phyloP scores from a whole-genome alignment of 2,888 invertebrate genomes.

The Acholoe squamosa region DNA sequence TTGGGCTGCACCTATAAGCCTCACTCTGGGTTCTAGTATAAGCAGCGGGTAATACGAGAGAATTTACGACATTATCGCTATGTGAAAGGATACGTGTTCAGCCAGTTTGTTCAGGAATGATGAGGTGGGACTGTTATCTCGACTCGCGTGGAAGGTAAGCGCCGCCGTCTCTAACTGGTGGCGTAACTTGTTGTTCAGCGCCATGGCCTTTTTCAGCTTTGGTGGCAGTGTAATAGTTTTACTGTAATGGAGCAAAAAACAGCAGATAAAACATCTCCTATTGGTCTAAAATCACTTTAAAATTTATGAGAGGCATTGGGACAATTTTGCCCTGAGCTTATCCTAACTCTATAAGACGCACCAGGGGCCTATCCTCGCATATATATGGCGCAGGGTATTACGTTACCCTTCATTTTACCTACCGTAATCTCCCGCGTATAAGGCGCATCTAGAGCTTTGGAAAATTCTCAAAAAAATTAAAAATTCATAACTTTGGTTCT shows the following conservation, averaged over 20 bases:
- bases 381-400: background rate
- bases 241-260: background rate
- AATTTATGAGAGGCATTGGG: background rate
- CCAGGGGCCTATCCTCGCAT: too few relatives aligned
- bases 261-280: background rate
- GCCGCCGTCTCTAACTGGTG: slow-evolving; percentile 15
- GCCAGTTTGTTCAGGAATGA: slow-evolving; percentile 22
- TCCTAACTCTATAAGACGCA: too few relatives aligned
- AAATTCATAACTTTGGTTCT: background rate
- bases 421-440: too few relatives aligned
- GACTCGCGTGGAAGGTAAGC: slow-evolving; percentile 11
- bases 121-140: background rate
- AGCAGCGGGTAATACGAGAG: too few relatives aligned
- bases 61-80: too few relatives aligned
- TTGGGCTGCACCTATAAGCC: too few relatives aligned
- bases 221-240: background rate
- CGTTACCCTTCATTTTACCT: background rate
- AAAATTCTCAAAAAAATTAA: background rate
- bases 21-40: too few relatives aligned
- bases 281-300: background rate
- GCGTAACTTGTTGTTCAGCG: slow-evolving; percentile 17
- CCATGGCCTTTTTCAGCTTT: background rate
- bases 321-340: background rate
- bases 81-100: slow-evolving; percentile 33
- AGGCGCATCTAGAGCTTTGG: background rate